phyloP scores from a whole-genome alignment of 2,888 invertebrate genomes.

The Stegana nigrithorax region DNA sequence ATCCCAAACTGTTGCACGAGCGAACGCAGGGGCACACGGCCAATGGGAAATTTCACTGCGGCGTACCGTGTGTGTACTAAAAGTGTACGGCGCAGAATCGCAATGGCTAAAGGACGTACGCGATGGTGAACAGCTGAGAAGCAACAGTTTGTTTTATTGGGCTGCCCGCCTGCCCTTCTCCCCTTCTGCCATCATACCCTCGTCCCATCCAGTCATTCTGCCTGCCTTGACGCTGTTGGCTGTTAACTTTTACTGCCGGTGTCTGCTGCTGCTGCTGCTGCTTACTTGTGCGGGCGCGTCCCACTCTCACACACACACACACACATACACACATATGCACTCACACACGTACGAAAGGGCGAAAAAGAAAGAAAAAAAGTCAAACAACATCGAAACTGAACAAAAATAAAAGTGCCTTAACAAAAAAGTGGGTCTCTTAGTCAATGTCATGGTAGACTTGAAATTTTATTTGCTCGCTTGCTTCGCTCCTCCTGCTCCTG shows the following conservation, averaged over 20 bases:
- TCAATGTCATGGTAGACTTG: slow-evolving; percentile 47
- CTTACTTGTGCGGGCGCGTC: no score
- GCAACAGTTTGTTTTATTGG: slow-evolving; percentile 60
- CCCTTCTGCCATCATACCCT: slow-evolving; percentile 3
- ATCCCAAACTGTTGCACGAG: slow-evolving; percentile 55
- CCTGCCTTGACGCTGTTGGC: neutral
- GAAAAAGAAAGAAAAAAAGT: no score
- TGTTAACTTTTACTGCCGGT: no score
- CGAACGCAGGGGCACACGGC: slow-evolving; percentile 26
- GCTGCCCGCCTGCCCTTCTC: no score
- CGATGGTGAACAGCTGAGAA: slow-evolving; percentile 51
- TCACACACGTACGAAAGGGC: no score
- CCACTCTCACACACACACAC: neutral
- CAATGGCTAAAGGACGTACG: slow-evolving; percentile 11
- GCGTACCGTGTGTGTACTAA: no score
- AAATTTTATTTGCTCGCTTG: slow-evolving; percentile 22
- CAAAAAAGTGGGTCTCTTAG: slow-evolving; percentile 49
- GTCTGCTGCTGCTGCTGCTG: no score
- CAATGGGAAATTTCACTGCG: slow-evolving; percentile 6
- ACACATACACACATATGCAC: no score
- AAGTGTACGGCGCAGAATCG: slow-evolving; percentile 38
- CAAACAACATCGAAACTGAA: no score
- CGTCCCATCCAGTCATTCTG: no score
- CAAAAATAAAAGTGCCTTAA: neutral
- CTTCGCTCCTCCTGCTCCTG: slow-evolving; percentile 27